Percentiles rank a stretch among this genome's conserved stretches.
Evolutionary conservation across 1,140 invertebrate genomes (phyloP).

Genomic region (Tribolium madens): DNA sequence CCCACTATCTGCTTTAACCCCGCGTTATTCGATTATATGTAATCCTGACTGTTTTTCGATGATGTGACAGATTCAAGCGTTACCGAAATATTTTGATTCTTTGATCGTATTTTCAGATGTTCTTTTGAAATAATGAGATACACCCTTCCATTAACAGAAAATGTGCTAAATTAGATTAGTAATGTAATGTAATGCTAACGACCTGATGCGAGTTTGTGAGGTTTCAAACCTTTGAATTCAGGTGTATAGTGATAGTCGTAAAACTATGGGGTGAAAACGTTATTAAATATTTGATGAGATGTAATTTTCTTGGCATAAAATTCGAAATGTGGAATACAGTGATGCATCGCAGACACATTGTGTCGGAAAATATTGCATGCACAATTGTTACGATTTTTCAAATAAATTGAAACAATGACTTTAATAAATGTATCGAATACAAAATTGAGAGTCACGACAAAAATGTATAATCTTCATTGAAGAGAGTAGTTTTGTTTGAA

Average conservation of each 20-base stretch:
- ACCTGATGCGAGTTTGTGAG: not conserved
- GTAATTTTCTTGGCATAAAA: not conserved
- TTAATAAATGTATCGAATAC: no score
- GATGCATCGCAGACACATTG: not conserved
- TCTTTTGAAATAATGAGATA: not conserved
- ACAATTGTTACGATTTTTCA: not conserved
- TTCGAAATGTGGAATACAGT: not conserved
- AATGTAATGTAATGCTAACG: not conserved
- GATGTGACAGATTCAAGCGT: not conserved
- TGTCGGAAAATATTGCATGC: no score
- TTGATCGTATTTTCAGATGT: not conserved
- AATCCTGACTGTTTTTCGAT: not conserved
- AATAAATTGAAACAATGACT: not conserved
- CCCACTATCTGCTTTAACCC: not conserved
- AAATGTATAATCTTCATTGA: not conserved
- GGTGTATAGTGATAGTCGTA: not conserved
- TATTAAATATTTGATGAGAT: slow-evolving; percentile 19
- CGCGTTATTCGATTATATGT: slow-evolving; percentile 2
- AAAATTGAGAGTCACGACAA: not conserved
- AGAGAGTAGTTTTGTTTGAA: no score
- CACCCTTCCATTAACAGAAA: not conserved
- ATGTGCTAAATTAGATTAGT: slow-evolving; percentile 2
- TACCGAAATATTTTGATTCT: not conserved
- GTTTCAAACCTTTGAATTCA: slow-evolving; percentile 3
- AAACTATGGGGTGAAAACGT: slow-evolving; percentile 9